Base-by-base conservation (phyloP, 2,888 invertebrate species). In the Pristionchus japonicus region DNA sequence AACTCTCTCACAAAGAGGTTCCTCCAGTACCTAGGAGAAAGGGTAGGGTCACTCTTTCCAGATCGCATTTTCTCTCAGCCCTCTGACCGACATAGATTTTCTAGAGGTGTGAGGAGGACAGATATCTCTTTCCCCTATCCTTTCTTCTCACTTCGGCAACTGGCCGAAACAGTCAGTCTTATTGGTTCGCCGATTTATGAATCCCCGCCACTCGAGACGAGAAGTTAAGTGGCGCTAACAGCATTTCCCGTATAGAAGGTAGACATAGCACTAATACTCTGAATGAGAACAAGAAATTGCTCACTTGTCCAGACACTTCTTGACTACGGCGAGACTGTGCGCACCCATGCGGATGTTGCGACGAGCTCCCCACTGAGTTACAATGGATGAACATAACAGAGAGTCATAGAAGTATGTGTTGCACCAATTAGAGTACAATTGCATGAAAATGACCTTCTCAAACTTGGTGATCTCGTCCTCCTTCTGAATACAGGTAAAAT, bases 401-500 rank as follows among this genome's bases (percentile, higher is more conserved):
- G 31, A 43, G 6, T 7, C 0, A 40, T 7, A 20, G 74, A 4
- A 15, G 27, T 64, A 27, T 27, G 52, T 52, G 3, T n/a, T n/a
- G n/a, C n/a, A 64, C 6, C 15, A 17, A 34, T 34, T 13, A 17
- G 34, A 70, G 17, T 31, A 23, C 70, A 67, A 13, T 31, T 2
- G 34, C 34, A 17, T 49, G 43, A 11, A 43, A 43, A 43, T 43
- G n/a, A 85, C 85, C 64, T 64, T 85, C 47, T 85, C 85, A 61
- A 85, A 85, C 1, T 40, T 13, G 0, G 85, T 85, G 85, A 85
- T 85, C 27, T 85, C 85, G 31, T 85, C 85, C 1, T 64, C 40
- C 17, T 85, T 85, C 61, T 85, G 37, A 17, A 85, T 64, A 27
- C 85, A 85, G 4, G 43, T 27, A 64, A 85, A 85, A 27, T 85